phyloP scores from a whole-genome alignment of 2,888 invertebrate genomes.

The Melolontha melolontha region DNA sequence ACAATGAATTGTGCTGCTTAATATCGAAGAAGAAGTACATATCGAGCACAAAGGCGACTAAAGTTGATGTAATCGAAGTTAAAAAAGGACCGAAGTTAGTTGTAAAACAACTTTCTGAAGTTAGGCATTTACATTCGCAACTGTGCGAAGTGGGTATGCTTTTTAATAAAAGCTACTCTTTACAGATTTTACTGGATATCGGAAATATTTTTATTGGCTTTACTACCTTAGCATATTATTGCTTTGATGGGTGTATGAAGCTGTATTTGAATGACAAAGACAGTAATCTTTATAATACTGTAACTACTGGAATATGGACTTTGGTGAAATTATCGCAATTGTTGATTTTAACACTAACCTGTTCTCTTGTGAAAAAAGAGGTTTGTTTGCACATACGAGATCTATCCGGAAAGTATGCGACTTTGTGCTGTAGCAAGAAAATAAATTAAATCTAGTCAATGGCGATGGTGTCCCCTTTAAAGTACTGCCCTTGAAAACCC shows the following conservation, averaged over 20 bases:
- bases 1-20: slow-evolving; percentile 37
- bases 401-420: too few species aligned
- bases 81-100: not conserved
- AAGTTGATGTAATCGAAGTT: slow-evolving; percentile 15
- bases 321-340: slow-evolving; percentile 42
- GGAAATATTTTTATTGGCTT: slow-evolving; percentile 46
- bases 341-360: slow-evolving; percentile 41
- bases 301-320: slow-evolving; percentile 46
- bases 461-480: too few species aligned
- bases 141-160: slow-evolving; percentile 41
- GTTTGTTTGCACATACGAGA: slow-evolving; percentile 1
- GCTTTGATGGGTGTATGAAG: slow-evolving; percentile 44
- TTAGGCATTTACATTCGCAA: slow-evolving; percentile 42
- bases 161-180: slow-evolving; percentile 41
- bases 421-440: too few species aligned
- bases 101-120: not conserved
- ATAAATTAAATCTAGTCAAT: too few species aligned
- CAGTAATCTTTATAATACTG: slow-evolving; percentile 41
- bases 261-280: slow-evolving; percentile 39
- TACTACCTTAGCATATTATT: slow-evolving; percentile 48
- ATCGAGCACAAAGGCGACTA: slow-evolving; percentile 5
- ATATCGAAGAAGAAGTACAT: slow-evolving; percentile 16
- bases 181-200: slow-evolving; percentile 44
- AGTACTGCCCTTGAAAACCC: not conserved
- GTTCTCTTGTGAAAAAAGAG: slow-evolving; percentile 44